phyloP scores from a whole-genome alignment of 1,140 invertebrate genomes.

The Drosophila subobscura region DNA sequence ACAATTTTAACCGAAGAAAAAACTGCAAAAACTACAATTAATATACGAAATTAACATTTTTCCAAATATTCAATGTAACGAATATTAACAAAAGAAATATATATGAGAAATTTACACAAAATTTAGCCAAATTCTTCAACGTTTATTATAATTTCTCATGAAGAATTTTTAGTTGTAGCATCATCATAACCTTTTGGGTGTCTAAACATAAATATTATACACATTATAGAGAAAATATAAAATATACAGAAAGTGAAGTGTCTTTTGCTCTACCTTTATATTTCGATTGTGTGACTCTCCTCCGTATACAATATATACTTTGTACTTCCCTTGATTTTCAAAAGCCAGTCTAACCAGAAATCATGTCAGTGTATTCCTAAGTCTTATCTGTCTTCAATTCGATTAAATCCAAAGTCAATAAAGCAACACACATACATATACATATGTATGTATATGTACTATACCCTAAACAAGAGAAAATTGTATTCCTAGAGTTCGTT shows the following conservation, averaged over 20 bases:
- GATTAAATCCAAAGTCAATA: constrained; percentile 54
- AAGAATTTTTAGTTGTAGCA: constrained; percentile 1
- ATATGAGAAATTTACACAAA: constrained; percentile 57
- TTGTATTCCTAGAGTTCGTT: too few species aligned
- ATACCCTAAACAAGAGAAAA: neutral
- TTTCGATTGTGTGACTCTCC: constrained; percentile 15
- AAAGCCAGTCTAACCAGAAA: constrained; percentile 57
- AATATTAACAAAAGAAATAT: constrained; percentile 54
- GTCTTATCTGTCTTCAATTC: constrained; percentile 69
- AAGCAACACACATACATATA: constrained; percentile 57
- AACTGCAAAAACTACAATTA: constrained; percentile 11
- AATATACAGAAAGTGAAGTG: constrained; percentile 13
- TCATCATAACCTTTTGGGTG: constrained; percentile 19
- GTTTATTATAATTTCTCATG: constrained; percentile 28
- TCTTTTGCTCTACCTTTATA: constrained; percentile 27
- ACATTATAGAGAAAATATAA: neutral
- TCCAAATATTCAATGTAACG: constrained; percentile 27
- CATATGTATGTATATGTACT: constrained; percentile 23
- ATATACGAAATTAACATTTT: constrained; percentile 58
- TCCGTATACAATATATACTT: constrained; percentile 21
- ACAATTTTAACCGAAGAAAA: constrained; percentile 67
- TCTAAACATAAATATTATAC: constrained; percentile 13
- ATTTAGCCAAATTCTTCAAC: constrained; percentile 55
- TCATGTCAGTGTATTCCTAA: constrained; percentile 46
- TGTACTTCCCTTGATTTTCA: constrained; percentile 59